phyloP scores from a whole-genome alignment of 2,113 vertebrate genomes.

The Seriola quinqueradiata region DNA sequence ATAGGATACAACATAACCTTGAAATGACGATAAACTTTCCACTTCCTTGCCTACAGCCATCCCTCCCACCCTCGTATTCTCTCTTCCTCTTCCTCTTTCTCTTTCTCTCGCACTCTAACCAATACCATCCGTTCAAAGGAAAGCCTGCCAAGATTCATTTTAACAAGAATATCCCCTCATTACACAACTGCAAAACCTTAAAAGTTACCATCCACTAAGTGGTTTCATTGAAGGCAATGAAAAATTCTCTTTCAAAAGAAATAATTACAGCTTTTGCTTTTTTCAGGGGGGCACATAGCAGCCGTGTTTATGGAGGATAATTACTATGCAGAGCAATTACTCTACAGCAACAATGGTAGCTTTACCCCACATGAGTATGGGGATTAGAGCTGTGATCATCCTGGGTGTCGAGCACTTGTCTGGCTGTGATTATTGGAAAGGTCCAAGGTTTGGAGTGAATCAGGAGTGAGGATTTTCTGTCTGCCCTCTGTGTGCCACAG shows the following conservation, averaged over 20 bases:
- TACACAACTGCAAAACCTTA: slow-evolving; percentile 65
- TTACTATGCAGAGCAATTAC: slow-evolving; percentile 75
- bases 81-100: not conserved
- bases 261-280: slow-evolving; percentile 73
- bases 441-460: slow-evolving; percentile 37
- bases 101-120: slow-evolving; percentile 28
- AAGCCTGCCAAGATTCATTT: slow-evolving; percentile 52
- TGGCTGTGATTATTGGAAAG: slow-evolving; percentile 59
- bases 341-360: slow-evolving; percentile 69
- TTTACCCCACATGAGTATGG: slow-evolving; percentile 58
- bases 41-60: slow-evolving; percentile 46
- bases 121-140: slow-evolving; percentile 30
- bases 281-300: slow-evolving; percentile 62
- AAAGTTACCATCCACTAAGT: slow-evolving; percentile 67
- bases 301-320: slow-evolving; percentile 76
- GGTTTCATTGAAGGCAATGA: slow-evolving; percentile 67
- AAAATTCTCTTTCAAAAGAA: slow-evolving; percentile 75
- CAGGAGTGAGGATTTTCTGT: slow-evolving; percentile 12
- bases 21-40: slow-evolving; percentile 73
- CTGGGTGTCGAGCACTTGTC: slow-evolving; percentile 51
- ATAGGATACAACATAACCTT: slow-evolving; percentile 74
- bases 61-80: slow-evolving; percentile 22
- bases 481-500: slow-evolving; percentile 24
- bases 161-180: slow-evolving; percentile 64
- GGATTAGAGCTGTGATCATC: slow-evolving; percentile 68